A percentile compares a stretch with the other conserved stretches of the same genome.
Evolutionary conservation across 2,113 vertebrate genomes (phyloP).

Genomic region (Pantherophis guttatus): DNA sequence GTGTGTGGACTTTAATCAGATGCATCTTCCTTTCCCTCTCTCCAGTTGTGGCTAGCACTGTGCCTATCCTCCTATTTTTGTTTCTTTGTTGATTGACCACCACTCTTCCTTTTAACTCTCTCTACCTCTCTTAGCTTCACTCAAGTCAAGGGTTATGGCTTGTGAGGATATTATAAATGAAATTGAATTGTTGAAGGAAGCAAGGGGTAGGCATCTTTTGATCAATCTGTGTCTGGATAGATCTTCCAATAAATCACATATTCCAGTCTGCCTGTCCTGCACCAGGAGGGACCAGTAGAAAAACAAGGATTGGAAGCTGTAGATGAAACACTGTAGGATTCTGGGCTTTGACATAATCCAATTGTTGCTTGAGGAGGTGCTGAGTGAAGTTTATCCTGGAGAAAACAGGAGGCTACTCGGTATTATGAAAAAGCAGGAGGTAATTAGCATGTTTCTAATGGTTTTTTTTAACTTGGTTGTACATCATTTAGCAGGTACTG

Average conservation of each 20-base stretch:
- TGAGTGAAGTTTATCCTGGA: background rate
- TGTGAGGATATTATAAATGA: background rate
- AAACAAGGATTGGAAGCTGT: background rate
- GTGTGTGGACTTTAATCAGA: background rate
- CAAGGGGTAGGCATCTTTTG: background rate
- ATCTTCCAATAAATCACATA: background rate
- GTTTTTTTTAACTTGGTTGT: background rate
- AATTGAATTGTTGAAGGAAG: background rate
- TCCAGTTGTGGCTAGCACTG: background rate
- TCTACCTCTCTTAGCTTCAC: background rate
- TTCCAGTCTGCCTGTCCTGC: background rate
- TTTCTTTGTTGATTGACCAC: background rate
- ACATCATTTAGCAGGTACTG: background rate
- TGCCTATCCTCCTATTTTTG: background rate
- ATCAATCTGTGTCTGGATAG: background rate
- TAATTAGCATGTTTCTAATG: background rate
- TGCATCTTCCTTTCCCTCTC: background rate
- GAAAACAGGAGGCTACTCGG: background rate
- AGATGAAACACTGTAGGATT: background rate
- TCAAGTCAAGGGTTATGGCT: background rate
- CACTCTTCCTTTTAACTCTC: background rate
- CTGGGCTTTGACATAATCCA: background rate
- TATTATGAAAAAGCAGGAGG: background rate
- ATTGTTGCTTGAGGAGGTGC: background rate
- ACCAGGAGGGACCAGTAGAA: background rate